A percentile compares a stretch with the other conserved stretches of the same genome.
Evolutionary conservation across 2,113 vertebrate genomes (phyloP).

Genomic region (Gadus macrocephalus): DNA sequence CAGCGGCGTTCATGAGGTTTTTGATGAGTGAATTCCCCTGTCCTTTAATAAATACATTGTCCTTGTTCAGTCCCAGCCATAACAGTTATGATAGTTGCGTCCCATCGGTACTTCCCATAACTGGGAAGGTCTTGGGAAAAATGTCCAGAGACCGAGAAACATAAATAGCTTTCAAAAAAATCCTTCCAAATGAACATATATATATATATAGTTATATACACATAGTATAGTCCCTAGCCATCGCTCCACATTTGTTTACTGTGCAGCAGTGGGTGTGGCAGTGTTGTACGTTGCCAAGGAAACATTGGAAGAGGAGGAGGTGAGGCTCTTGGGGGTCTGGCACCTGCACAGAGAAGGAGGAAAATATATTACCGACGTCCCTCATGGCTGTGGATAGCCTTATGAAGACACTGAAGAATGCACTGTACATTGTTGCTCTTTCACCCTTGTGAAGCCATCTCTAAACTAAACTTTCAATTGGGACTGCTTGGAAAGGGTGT

Average conservation of each 20-base stretch:
- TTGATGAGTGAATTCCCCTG: conserved; percentile 6
- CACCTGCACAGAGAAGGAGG: conserved; percentile 71
- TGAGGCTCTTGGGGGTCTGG: conserved; percentile 77
- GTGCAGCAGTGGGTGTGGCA: conserved; percentile 47
- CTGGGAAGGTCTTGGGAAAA: conserved; percentile 5
- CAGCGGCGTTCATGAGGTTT: conserved; percentile 23
- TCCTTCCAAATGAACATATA: conserved; percentile 13
- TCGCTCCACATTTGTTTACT: conserved; percentile 27
- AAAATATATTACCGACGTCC: background rate
- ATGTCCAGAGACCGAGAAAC: conserved; percentile 14
- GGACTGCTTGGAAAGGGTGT: conserved; percentile 21
- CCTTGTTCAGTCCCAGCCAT: background rate
- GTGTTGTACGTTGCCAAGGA: conserved; percentile 74
- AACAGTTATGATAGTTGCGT: background rate
- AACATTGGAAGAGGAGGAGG: conserved; percentile 77
- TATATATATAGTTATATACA: no score
- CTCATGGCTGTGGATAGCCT: no score
- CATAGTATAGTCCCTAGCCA: no score
- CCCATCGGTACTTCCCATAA: background rate
- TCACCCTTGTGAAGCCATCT: conserved; percentile 11
- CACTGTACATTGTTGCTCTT: background rate
- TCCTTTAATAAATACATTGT: conserved; percentile 4
- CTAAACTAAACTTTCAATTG: conserved; percentile 38
- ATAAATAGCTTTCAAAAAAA: conserved; percentile 10
- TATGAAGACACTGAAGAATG: no score